Evolutionary conservation across 2,888 invertebrate species (phyloP).

Genomic region (Clunio marinus): DNA sequence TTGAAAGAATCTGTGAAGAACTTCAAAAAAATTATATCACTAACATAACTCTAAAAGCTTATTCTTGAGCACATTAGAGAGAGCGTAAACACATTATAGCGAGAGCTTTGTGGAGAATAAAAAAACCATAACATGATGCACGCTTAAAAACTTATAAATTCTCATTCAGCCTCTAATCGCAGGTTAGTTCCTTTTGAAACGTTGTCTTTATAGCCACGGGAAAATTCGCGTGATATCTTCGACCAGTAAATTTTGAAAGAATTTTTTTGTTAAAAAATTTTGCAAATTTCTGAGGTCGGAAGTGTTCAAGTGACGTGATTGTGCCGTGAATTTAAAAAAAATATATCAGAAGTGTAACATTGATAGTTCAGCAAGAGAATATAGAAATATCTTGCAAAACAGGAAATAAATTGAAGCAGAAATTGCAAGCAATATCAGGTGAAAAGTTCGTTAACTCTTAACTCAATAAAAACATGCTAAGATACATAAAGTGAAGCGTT

Average conservation of each 20-base stretch:
- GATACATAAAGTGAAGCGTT: too few relatives aligned
- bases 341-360: too few relatives aligned
- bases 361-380: too few relatives aligned
- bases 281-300: neutral
- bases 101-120: slow-evolving; percentile 10
- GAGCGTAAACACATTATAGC: neutral
- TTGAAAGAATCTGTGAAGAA: too few relatives aligned
- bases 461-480: too few relatives aligned
- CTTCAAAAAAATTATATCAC: neutral
- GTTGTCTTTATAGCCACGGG: slow-evolving; percentile 1
- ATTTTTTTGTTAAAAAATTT: slow-evolving; percentile 20
- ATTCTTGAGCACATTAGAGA: neutral
- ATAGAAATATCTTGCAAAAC: too few relatives aligned
- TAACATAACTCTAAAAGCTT: neutral
- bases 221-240: slow-evolving; percentile 24
- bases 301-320: neutral
- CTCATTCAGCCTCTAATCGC: neutral
- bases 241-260: slow-evolving; percentile 13
- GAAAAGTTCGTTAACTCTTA: too few relatives aligned
- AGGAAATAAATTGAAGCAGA: too few relatives aligned
- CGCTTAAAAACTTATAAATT: slow-evolving; percentile 23
- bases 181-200: slow-evolving; percentile 27
- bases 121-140: slow-evolving; percentile 5
- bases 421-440: too few relatives aligned
- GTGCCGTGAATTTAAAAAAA: slow-evolving; percentile 6